Evolutionary conservation across 2,888 invertebrate genomes (phyloP).

Genomic region (Latrodectus hesperus): DNA sequence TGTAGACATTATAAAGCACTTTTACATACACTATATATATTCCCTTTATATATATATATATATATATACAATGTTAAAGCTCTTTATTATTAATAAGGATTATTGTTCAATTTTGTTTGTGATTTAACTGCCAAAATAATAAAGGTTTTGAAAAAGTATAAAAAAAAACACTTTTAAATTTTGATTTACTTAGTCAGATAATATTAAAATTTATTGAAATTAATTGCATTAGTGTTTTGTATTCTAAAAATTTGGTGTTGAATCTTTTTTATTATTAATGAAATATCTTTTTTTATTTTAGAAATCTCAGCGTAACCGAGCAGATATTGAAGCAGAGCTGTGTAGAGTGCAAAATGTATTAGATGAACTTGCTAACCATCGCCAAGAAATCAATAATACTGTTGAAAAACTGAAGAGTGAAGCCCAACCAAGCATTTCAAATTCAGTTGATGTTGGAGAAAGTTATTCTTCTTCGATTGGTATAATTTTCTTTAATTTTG

Average conservation of each 20-base stretch:
- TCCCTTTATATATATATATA: too few species aligned
- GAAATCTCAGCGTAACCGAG: constrained; percentile 73
- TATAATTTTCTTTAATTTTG: not conserved
- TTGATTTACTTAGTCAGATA: too few species aligned
- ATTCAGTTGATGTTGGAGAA: constrained; percentile 78
- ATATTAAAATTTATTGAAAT: too few species aligned
- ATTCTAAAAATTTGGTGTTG: not conserved
- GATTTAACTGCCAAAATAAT: too few species aligned
- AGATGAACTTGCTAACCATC: constrained; percentile 88
- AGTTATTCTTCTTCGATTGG: constrained; percentile 73
- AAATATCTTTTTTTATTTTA: not conserved
- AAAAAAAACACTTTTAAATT: too few species aligned
- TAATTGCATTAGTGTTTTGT: too few species aligned
- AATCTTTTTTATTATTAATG: not conserved
- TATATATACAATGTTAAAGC: too few species aligned
- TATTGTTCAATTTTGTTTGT: too few species aligned
- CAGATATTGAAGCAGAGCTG: constrained; percentile 80
- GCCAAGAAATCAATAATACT: constrained; percentile 89
- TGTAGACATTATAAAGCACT: too few species aligned
- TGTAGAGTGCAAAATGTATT: constrained; percentile 88
- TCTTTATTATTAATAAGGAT: too few species aligned
- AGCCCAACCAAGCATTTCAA: constrained; percentile 12
- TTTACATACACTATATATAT: too few species aligned
- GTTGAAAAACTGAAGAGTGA: constrained; percentile 84
- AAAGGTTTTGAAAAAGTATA: too few species aligned